Conservation (phyloP, 2,888 invertebrate species). For the Dione vanillae region DNA sequence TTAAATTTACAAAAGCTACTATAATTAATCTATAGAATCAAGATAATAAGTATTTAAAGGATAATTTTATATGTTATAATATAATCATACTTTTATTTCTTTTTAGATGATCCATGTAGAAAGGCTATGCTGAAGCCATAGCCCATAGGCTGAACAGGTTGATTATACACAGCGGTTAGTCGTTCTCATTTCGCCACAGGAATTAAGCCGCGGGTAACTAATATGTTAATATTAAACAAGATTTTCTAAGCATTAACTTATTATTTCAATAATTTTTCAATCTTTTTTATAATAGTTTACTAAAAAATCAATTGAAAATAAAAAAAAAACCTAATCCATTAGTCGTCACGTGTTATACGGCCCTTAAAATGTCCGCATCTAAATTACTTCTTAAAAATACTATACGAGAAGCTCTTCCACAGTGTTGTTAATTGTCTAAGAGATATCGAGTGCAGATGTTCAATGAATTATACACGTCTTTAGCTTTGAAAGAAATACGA, state of each 20-base stretch:
- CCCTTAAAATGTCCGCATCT: conserved; percentile 56
- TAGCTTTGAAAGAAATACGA: conserved; percentile 76
- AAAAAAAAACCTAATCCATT: conserved; percentile 18
- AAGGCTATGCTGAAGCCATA: too few relatives aligned
- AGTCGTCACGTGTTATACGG: conserved; percentile 48
- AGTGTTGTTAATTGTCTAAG: conserved; percentile 79
- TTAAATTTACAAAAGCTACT: not conserved
- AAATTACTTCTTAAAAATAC: conserved; percentile 77
- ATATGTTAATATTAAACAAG: too few relatives aligned
- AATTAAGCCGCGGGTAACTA: too few relatives aligned
- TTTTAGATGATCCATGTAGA: too few relatives aligned
- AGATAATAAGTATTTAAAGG: not conserved
- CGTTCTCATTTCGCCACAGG: too few relatives aligned
- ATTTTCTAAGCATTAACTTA: too few relatives aligned
- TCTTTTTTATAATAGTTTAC: not conserved
- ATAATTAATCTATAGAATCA: too few relatives aligned
- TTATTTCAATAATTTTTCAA: too few relatives aligned
- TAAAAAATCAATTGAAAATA: not conserved
- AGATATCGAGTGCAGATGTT: conserved; percentile 82
- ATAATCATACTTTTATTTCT: too few relatives aligned
- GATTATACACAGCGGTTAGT: too few relatives aligned
- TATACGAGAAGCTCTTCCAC: conserved; percentile 64
- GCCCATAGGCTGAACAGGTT: too few relatives aligned
- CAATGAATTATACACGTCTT: conserved; percentile 69
- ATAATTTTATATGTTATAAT: too few relatives aligned